These are phyloP conservation scores for Melanotaenia maccullochi DNA, from an alignment of 2,797 vertebrate genomes.

Conservation along the genomic window DNA sequence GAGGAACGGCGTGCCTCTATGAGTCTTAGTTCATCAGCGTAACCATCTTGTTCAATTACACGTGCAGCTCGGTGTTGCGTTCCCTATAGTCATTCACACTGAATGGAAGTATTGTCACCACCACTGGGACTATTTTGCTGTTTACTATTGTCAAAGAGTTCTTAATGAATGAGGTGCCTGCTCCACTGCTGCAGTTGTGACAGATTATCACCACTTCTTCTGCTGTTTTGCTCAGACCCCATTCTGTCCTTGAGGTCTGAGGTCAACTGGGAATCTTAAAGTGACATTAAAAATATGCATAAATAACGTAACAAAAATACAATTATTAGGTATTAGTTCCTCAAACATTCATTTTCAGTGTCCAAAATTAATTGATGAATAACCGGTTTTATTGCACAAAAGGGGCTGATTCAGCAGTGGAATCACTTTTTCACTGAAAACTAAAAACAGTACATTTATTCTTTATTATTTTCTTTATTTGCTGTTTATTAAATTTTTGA, in stretches of 20 bases:
- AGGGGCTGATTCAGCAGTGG: neutral
- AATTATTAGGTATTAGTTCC: too few relatives aligned
- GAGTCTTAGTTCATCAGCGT: constrained; percentile 71
- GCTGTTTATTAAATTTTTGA: too few relatives aligned
- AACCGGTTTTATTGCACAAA: neutral
- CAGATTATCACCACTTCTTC: constrained; percentile 26
- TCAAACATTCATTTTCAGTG: too few relatives aligned
- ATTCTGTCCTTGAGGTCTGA: neutral
- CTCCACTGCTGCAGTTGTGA: constrained; percentile 48
- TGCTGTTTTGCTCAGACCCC: constrained; percentile 8
- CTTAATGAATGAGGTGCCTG: constrained; percentile 36
- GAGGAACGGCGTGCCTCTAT: constrained; percentile 62
- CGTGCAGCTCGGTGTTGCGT: constrained; percentile 58
- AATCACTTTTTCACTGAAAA: too few relatives aligned
- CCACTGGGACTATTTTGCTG: constrained; percentile 41
- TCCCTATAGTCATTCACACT: constrained; percentile 53
- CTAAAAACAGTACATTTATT: neutral
- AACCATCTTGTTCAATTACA: constrained; percentile 78
- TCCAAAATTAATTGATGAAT: neutral
- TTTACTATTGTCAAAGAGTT: constrained; percentile 19
- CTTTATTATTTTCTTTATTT: neutral
- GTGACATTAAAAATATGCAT: too few relatives aligned
- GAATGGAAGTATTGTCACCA: constrained; percentile 53
- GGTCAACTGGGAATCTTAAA: neutral
- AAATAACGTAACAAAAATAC: too few relatives aligned